These are phyloP conservation scores for Amphiura filiformis DNA, from an alignment of 35 echinoderm and acorn worm genomes.

Conservation along the genomic window DNA sequence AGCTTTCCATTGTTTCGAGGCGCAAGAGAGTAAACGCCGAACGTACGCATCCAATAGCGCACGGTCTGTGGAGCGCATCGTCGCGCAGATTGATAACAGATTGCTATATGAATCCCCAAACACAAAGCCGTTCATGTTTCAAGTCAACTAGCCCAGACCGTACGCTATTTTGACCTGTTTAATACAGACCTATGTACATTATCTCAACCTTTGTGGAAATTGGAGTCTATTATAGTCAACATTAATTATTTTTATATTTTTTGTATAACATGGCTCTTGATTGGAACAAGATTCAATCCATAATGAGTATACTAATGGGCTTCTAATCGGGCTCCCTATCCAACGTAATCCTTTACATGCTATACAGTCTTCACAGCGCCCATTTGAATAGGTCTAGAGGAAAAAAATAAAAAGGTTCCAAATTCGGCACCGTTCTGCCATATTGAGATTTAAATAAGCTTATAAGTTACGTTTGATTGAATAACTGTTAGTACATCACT, in stretches of 20 bases:
- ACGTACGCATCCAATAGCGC: background rate
- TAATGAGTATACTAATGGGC: background rate
- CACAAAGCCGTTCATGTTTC: slow-evolving; percentile 40
- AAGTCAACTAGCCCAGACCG: background rate
- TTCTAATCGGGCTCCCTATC: background rate
- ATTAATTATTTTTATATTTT: slow-evolving; percentile 25
- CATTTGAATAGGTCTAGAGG: too few relatives aligned
- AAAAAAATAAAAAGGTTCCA: too few relatives aligned
- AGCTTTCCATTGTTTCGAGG: background rate
- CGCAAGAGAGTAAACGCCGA: background rate
- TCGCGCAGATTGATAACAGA: slow-evolving; percentile 17
- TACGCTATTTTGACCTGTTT: slow-evolving; percentile 13
- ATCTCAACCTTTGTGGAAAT: slow-evolving; percentile 28
- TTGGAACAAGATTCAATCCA: slow-evolving; percentile 6
- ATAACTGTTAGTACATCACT: too few relatives aligned
- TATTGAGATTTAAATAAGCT: too few relatives aligned
- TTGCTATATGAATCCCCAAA: background rate
- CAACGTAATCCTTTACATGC: background rate
- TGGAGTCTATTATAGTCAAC: slow-evolving; percentile 29
- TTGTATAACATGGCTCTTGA: background rate
- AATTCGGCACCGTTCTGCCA: too few relatives aligned
- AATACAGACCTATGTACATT: background rate
- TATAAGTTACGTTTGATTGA: too few relatives aligned
- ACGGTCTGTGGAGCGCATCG: background rate
- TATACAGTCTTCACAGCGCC: too few relatives aligned